Evolutionary conservation across 2,113 vertebrate species (phyloP).

Genomic region (Poeciliopsis occidentalis): DNA sequence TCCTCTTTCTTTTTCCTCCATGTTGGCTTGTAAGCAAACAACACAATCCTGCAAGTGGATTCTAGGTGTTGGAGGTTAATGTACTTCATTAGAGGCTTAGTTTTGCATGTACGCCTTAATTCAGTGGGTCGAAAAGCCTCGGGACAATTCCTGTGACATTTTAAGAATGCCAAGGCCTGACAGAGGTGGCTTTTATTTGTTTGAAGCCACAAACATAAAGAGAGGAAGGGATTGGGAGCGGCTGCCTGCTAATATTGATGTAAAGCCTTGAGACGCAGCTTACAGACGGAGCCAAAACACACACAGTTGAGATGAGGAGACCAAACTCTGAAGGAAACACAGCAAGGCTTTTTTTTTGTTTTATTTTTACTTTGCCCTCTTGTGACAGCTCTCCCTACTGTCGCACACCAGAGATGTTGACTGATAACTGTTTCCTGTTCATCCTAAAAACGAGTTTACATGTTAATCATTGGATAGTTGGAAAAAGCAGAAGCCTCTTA

Average conservation of each 20-base stretch:
- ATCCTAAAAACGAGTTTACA: too few relatives aligned
- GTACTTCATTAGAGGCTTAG: constrained; percentile 68
- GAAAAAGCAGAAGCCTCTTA: too few relatives aligned
- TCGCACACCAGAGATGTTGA: too few relatives aligned
- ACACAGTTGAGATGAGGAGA: constrained; percentile 46
- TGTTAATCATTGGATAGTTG: too few relatives aligned
- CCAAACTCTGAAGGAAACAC: constrained; percentile 30
- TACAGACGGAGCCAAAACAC: constrained; percentile 32
- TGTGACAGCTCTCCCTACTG: too few relatives aligned
- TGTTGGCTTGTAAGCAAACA: constrained; percentile 49
- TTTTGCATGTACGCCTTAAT: constrained; percentile 71
- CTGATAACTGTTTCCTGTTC: too few relatives aligned
- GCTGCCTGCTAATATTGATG: constrained; percentile 54
- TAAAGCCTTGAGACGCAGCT: constrained; percentile 49
- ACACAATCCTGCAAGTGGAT: constrained; percentile 37
- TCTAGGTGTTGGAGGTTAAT: constrained; percentile 65
- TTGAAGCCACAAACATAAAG: constrained; percentile 32
- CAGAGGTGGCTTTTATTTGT: constrained; percentile 50
- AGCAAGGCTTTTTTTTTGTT: background rate
- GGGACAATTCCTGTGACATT: constrained; percentile 73
- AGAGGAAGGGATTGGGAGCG: constrained; percentile 16
- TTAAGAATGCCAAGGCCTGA: constrained; percentile 58
- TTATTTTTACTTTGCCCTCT: background rate
- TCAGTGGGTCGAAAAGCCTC: constrained; percentile 59
- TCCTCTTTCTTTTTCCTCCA: background rate